A percentile compares a stretch with the other conserved stretches of the same genome.
phyloP scores from a whole-genome alignment of 2,888 invertebrate genomes.

The Pristionchus japonicus region DNA sequence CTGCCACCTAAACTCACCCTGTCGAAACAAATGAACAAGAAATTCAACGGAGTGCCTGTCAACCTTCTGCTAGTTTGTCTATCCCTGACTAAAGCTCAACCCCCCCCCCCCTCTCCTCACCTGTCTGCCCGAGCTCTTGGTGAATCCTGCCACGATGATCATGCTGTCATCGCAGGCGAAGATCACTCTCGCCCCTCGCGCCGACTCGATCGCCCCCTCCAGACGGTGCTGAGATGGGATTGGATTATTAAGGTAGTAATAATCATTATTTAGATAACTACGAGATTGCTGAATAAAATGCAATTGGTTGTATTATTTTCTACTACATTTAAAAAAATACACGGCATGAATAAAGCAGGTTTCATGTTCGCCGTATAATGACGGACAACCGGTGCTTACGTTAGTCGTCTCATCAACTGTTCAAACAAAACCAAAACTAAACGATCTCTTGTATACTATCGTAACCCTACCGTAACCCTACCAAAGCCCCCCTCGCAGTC shows the following conservation, averaged over 20 bases:
- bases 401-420: no score
- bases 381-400: no score
- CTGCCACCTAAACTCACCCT: neutral
- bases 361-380: neutral
- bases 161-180: slow-evolving; percentile 91
- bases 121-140: slow-evolving; percentile 79
- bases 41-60: neutral
- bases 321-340: no score
- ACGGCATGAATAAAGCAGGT: no score
- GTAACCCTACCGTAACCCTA: neutral
- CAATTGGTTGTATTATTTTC: neutral
- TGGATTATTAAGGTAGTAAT: no score
- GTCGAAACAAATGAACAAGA: neutral
- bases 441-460: neutral
- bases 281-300: no score
- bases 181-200: slow-evolving; percentile 88
- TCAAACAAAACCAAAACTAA: no score
- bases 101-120: no score
- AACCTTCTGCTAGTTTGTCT: no score
- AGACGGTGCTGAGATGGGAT: slow-evolving; percentile 20
- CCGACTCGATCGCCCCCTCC: slow-evolving; percentile 78
- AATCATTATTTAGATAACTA: no score
- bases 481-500: no score
- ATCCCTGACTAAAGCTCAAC: no score
- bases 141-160: slow-evolving; percentile 91